A percentile compares a stretch with the other conserved stretches of the same genome.
Evolutionary conservation across 2,113 vertebrate genomes (phyloP).

Genomic region (Vombatus ursinus): DNA sequence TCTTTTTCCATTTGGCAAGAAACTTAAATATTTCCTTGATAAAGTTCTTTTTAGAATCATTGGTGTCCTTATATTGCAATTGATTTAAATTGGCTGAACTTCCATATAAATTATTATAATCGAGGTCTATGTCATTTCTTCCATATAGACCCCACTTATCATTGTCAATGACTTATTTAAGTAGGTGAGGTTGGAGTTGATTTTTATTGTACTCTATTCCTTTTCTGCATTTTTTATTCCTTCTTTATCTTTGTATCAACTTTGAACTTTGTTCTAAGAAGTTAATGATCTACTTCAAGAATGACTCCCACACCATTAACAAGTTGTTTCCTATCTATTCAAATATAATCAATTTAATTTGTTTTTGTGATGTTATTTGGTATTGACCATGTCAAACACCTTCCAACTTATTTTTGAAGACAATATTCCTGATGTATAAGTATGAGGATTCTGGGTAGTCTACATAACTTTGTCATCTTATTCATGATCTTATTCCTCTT

Average conservation of each 20-base stretch:
- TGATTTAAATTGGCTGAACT: neutral
- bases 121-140: neutral
- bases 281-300: neutral
- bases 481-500: neutral
- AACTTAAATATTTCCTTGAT: neutral
- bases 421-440: neutral
- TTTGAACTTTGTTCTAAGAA: neutral
- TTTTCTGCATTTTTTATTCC: neutral
- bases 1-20: neutral
- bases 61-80: neutral
- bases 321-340: neutral
- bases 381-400: neutral
- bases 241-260: neutral
- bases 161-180: neutral
- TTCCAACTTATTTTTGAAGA: neutral
- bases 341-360: neutral
- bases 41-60: neutral
- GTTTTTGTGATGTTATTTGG: too few relatives aligned
- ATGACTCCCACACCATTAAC: neutral
- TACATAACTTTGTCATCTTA: neutral
- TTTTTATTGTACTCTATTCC: neutral
- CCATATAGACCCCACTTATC: neutral
- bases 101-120: neutral
- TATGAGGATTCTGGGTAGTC: neutral
- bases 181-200: neutral